Conservation (phyloP, 2,888 invertebrate genomes). For the Melanotus villosus region DNA sequence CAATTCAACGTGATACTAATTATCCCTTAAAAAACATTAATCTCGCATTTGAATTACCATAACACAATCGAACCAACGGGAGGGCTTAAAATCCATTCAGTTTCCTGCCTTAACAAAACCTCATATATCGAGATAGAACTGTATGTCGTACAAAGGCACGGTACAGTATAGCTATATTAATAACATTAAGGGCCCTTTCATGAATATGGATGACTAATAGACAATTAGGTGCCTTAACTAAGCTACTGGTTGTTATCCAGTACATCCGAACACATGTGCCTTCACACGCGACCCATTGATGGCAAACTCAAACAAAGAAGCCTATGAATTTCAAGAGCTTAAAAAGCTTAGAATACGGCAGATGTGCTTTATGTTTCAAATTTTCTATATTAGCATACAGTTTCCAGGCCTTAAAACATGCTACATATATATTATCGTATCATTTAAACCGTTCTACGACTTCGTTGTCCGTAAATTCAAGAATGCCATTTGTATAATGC, state of each 20-base stretch:
- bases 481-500: slow-evolving; percentile 2
- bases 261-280: slow-evolving; percentile 48
- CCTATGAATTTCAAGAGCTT: slow-evolving; percentile 39
- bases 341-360: slow-evolving; percentile 20
- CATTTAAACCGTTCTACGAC: slow-evolving; percentile 1
- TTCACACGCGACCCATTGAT: slow-evolving; percentile 52
- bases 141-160: neutral
- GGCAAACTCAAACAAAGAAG: slow-evolving; percentile 49
- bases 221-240: slow-evolving; percentile 55
- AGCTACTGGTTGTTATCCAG: slow-evolving; percentile 45
- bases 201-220: slow-evolving; percentile 58
- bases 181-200: slow-evolving; percentile 47
- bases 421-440: slow-evolving; percentile 8
- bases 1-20: too few species aligned
- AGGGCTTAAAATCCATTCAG: neutral
- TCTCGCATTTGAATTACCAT: too few species aligned
- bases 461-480: slow-evolving; percentile 5
- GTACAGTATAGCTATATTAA: slow-evolving; percentile 1
- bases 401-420: neutral
- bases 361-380: slow-evolving; percentile 21
- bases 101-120: neutral
- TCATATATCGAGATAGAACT: neutral
- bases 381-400: slow-evolving; percentile 12
- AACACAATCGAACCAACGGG: neutral
- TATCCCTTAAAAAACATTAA: too few species aligned